phyloP scores from a whole-genome alignment of 2,888 invertebrate species.

The Epinotia brunnichana region DNA sequence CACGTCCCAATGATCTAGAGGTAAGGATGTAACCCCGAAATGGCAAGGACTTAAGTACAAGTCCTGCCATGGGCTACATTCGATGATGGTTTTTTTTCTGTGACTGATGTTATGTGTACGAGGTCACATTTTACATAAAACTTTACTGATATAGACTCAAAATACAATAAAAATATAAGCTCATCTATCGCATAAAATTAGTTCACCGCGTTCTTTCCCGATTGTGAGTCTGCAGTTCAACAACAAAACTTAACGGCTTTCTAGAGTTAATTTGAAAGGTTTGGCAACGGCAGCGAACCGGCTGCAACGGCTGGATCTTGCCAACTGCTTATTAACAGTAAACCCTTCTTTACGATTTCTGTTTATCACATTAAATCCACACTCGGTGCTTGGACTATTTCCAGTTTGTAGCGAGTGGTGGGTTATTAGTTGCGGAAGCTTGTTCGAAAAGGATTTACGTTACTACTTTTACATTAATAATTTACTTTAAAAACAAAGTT shows the following conservation, averaged over 20 bases:
- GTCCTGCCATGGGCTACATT: too few species aligned
- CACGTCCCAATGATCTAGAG: too few species aligned
- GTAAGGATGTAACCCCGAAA: too few species aligned
- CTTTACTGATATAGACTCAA: not conserved
- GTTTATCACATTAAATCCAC: conserved; percentile 59
- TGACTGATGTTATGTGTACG: too few species aligned
- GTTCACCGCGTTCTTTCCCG: not conserved
- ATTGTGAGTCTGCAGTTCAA: conserved; percentile 13
- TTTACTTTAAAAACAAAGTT: too few species aligned
- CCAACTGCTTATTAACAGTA: conserved; percentile 58
- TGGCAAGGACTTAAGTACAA: too few species aligned
- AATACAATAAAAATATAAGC: not conserved
- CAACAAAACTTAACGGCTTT: conserved; percentile 26
- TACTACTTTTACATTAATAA: too few species aligned
- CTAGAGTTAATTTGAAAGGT: conserved; percentile 43
- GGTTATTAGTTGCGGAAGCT: conserved; percentile 27
- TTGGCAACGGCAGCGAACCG: conserved; percentile 50
- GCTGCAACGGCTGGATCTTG: conserved; percentile 48
- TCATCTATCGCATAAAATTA: conserved; percentile 5
- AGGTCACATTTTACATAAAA: not conserved
- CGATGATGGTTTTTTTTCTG: too few species aligned
- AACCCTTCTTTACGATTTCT: conserved; percentile 58
- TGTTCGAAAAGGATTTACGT: not conserved
- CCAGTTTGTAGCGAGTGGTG: conserved; percentile 54
- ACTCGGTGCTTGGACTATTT: conserved; percentile 56